Base-by-base conservation (phyloP, 2,113 vertebrate genomes). In the Cyanocitta stelleri region DNA sequence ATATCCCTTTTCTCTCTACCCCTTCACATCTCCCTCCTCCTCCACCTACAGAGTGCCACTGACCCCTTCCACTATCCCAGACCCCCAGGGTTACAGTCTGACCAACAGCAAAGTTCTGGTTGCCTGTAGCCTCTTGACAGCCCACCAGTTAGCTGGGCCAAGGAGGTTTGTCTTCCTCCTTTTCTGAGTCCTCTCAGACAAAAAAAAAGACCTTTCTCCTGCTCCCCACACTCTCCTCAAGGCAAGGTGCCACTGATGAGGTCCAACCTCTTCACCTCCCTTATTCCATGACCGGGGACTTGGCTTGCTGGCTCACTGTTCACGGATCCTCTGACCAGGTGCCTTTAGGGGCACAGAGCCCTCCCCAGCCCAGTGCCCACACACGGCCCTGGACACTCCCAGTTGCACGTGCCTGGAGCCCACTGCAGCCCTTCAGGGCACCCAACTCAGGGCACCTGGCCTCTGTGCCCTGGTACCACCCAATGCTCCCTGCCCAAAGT, bases 181-280 rank as follows among this genome's bases (percentile, higher is more conserved):
- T 49, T 33, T 37, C 39, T 5, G 13, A 67, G 10, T 39, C 46
- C 24, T 32, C 59, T 48, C 52, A 48, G 18, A 33, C 39, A 61
- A n/a, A 85, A 33, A 56, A 52, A 13, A 19, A 5, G 39, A n/a
- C 3, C 6, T 0, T 32, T 61, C n/a, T 72, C 33, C 43, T 23
- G 24, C 41, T 67, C n/a, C 16, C 16, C 35, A 14, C 11, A 7
- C 10, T 48, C n/a, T 37, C 54, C 39, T 51, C 67, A 41, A 41
- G 10, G 21, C 17, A 6, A 19, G 3, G 16, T 19, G 39, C 24
- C n/a, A 29, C 32, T 1, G 0, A 6, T 52, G 8, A 1, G 12
- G 17, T 32, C 18, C n/a, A 20, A 3, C 69, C 46, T 44, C 52
- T 17, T 43, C 56, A 43, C 27, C 27, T 49, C 20, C 58, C 35